Evolutionary conservation across 2,113 vertebrate species (phyloP).

Genomic region (Pangasianodon gigas): DNA sequence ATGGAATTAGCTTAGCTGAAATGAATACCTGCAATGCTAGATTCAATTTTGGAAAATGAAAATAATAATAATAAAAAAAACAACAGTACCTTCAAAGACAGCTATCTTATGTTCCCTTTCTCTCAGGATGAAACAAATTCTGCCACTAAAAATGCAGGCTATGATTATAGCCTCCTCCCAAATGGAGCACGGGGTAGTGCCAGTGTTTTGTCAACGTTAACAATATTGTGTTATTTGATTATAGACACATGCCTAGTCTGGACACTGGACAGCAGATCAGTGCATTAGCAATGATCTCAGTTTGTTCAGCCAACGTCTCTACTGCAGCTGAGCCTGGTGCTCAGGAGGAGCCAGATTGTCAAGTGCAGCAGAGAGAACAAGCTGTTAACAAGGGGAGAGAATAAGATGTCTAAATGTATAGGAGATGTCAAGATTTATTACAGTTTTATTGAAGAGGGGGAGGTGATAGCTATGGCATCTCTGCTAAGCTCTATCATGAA

Average conservation of each 20-base stretch:
- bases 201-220: neutral
- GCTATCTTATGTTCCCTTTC: neutral
- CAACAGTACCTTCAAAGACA: neutral
- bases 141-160: neutral
- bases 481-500: neutral
- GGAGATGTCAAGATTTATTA: conserved; percentile 27
- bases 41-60: neutral
- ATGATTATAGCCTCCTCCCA: neutral
- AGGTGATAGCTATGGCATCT: no score
- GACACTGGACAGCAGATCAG: neutral
- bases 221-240: neutral
- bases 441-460: neutral
- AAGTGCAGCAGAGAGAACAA: neutral
- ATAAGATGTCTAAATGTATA: neutral
- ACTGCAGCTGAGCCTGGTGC: neutral
- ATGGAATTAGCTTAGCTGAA: neutral
- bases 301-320: neutral
- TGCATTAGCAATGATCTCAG: neutral
- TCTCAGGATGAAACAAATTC: neutral
- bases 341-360: conserved; percentile 6
- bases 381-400: neutral
- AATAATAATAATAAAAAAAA: neutral
- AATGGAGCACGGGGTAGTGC: neutral
- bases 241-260: neutral
- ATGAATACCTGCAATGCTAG: neutral